These are phyloP conservation scores for Eupsittula cactorum DNA, from an alignment of 2,113 vertebrate species.

Conservation along the genomic window DNA sequence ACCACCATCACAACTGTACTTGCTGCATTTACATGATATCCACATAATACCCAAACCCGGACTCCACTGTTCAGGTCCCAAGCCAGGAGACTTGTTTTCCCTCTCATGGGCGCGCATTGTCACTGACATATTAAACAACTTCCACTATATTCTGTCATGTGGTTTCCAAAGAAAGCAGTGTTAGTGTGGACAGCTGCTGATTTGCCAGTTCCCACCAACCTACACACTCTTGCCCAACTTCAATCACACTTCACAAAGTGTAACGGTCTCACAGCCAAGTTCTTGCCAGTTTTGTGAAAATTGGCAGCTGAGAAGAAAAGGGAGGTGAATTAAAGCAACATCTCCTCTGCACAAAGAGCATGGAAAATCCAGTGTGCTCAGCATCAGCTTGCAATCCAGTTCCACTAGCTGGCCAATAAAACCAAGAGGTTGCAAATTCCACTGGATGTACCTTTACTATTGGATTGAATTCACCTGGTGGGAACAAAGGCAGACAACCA, in stretches of 20 bases:
- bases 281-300: neutral
- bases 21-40: neutral
- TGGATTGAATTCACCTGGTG: neutral
- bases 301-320: neutral
- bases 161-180: neutral
- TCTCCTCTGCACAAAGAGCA: neutral
- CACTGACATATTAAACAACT: neutral
- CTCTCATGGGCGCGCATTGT: neutral
- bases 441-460: neutral
- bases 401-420: too few species aligned
- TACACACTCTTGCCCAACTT: neutral
- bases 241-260: neutral
- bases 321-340: neutral
- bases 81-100: neutral
- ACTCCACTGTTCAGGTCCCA: neutral
- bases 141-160: neutral
- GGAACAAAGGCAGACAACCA: neutral
- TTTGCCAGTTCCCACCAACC: neutral
- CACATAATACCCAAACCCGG: neutral
- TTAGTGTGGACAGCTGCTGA: neutral
- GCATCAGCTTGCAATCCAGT: neutral
- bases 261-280: neutral
- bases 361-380: neutral
- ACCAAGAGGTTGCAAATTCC: neutral
- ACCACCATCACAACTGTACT: neutral